Base-by-base conservation (phyloP, 2,113 vertebrate genomes). In the Pandion haliaetus region DNA sequence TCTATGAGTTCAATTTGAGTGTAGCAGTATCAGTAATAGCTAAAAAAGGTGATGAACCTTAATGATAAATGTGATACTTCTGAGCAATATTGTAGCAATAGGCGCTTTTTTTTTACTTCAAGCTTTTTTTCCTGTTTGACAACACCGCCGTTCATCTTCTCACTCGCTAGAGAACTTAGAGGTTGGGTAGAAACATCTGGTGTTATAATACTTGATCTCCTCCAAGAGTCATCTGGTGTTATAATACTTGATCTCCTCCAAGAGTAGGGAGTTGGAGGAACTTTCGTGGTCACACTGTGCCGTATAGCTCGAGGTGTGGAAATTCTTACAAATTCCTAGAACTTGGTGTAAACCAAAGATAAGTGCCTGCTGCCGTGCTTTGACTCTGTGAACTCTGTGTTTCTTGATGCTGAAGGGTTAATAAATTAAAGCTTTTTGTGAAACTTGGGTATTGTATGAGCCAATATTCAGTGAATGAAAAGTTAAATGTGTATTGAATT, bases 241-340 rank as follows among this genome's bases (percentile, higher is more conserved):
- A 1, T 3, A 63, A 2, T 25, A 3, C 2, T 9, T 19, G 28
- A 15, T 26, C 29, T 34, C 26, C 20, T 57, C 25, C 57, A 29
- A 19, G 63, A 34, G 14, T 1, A 36, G 42, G 28, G 18, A 34
- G 26, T 10, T 36, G 71, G 17, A 28, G 36, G 16, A 28, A 1
- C 38, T 36, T 32, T 15, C 6, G 0, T 3, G 17, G 57, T 74
- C 44, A 10, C 0, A 0, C 66, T 32, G 26, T 25, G 50, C 59
- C 1, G 0, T 31, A 2, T 11, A 11, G 58, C 70, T 67, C 0
- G 2, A 1, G 8, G 14, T 19, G 34, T 8, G 31, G 55, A 15
- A 79, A 32, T 25, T 34, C 42, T 23, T 32, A 8, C 3, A 19
- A 45, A 6, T 38, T 47, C 23, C 29, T 23, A 7, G 25, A 49